These are phyloP conservation scores for Nesogale talazaci DNA, from an alignment of 2,113 vertebrate genomes.

Conservation along the genomic window DNA sequence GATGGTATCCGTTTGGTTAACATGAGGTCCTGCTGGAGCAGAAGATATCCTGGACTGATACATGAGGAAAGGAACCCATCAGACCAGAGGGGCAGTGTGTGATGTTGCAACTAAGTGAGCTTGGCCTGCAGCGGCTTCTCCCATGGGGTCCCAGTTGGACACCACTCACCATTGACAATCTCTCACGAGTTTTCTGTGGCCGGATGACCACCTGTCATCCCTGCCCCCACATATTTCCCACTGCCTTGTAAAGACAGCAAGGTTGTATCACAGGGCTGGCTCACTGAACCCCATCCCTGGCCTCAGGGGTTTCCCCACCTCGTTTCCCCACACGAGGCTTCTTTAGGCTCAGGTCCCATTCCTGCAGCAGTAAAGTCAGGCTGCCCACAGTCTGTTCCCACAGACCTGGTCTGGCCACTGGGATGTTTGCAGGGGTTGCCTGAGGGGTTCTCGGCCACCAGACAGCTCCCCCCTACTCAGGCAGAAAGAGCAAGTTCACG, in stretches of 20 bases:
- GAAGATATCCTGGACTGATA: neutral
- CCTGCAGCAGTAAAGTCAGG: neutral
- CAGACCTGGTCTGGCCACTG: rapidly evolving
- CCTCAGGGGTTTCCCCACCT: too few species aligned
- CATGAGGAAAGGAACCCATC: neutral
- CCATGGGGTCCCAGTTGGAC: neutral
- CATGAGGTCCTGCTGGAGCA: neutral
- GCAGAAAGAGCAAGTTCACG: neutral
- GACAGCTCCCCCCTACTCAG: neutral
- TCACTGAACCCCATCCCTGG: too few species aligned
- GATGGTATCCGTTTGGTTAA: neutral
- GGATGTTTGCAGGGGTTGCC: neutral
- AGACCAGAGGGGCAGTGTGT: too few species aligned
- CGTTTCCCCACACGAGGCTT: neutral
- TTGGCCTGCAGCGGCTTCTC: too few species aligned
- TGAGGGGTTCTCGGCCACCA: neutral
- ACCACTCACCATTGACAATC: neutral
- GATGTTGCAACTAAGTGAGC: too few species aligned
- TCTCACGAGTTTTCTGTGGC: too few species aligned
- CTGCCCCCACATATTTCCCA: neutral
- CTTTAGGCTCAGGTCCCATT: neutral
- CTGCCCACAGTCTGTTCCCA: neutral
- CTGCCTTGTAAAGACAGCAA: neutral
- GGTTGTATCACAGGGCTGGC: neutral
- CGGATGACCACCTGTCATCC: neutral